A percentile compares a stretch with the other conserved stretches of the same genome.
These are phyloP conservation scores for Berghia stephanieae DNA, from an alignment of 1,140 invertebrate genomes.

Conservation along the genomic window DNA sequence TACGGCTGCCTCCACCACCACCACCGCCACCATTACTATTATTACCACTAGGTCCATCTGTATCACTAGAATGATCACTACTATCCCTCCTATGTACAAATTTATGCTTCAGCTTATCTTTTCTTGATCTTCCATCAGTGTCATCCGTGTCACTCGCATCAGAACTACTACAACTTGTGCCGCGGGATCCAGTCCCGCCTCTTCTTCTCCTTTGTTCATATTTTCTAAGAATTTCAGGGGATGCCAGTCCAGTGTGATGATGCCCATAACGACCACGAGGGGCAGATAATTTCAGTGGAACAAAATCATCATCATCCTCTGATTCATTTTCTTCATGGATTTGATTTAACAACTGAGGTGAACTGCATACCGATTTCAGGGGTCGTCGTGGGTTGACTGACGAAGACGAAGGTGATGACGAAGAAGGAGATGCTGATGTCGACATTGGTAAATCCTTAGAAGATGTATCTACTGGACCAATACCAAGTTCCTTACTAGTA, in stretches of 20 bases:
- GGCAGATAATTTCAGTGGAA: constrained; percentile 49
- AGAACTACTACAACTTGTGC: constrained; percentile 87
- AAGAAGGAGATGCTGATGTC: neutral
- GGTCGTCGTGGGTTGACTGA: constrained; percentile 59
- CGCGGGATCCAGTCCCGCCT: constrained; percentile 79
- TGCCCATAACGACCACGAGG: constrained; percentile 37
- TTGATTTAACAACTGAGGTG: constrained; percentile 77
- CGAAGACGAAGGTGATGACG: constrained; percentile 23
- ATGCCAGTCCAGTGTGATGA: constrained; percentile 47
- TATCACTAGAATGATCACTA: constrained; percentile 67
- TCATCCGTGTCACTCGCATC: constrained; percentile 89
- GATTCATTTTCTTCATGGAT: constrained; percentile 77
- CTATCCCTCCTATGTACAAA: constrained; percentile 62
- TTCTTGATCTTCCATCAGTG: constrained; percentile 82
- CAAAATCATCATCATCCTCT: constrained; percentile 60
- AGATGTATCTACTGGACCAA: neutral
- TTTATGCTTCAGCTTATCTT: constrained; percentile 75
- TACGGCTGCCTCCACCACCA: constrained; percentile 30
- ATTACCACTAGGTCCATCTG: constrained; percentile 53
- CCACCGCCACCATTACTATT: constrained; percentile 44
- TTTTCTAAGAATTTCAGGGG: constrained; percentile 66
- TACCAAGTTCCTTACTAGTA: constrained; percentile 33
- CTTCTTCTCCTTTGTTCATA: constrained; percentile 73
- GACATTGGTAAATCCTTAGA: no score
- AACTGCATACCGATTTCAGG: constrained; percentile 69